phyloP scores from a whole-genome alignment of 2,113 vertebrate genomes.

The Caretta caretta region DNA sequence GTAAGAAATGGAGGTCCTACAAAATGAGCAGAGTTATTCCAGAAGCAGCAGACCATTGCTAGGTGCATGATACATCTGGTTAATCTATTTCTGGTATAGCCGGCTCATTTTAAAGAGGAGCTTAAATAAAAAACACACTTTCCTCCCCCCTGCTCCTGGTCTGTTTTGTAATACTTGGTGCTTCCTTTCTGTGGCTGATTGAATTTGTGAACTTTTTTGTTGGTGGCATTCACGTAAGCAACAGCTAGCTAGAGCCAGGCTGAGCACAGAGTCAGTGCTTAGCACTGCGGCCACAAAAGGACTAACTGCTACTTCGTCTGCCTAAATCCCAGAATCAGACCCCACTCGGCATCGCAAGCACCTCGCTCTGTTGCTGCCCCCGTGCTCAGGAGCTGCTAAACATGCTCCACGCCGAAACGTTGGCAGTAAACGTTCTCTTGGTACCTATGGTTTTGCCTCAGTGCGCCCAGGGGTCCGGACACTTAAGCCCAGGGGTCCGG shows the following conservation, averaged over 20 bases:
- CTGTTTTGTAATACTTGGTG: conserved; percentile 7
- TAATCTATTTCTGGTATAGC: conserved; percentile 46
- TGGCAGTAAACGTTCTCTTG: background rate
- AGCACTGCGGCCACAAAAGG: background rate
- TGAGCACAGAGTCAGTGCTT: rapidly evolving
- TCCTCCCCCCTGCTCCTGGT: background rate
- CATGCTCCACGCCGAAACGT: background rate
- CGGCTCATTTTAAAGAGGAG: conserved; percentile 3
- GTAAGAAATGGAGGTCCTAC: conserved; percentile 54
- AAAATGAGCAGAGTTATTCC: conserved; percentile 17
- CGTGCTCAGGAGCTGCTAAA: background rate
- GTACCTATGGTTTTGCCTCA: background rate
- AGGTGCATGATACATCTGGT: background rate
- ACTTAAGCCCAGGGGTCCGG: background rate
- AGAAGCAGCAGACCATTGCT: background rate
- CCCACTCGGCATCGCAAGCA: no score
- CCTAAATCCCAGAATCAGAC: no score
- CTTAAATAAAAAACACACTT: conserved; percentile 15
- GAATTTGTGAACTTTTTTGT: conserved; percentile 9
- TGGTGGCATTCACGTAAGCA: background rate
- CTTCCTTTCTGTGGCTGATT: background rate
- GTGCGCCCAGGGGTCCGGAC: background rate
- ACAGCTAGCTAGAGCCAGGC: background rate
- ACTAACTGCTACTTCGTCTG: no score
- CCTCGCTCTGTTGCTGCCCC: background rate